Percentiles rank a stretch among this genome's conserved stretches.
Conservation (phyloP, 2,888 invertebrate species). For the Schizaphis graminum region DNA sequence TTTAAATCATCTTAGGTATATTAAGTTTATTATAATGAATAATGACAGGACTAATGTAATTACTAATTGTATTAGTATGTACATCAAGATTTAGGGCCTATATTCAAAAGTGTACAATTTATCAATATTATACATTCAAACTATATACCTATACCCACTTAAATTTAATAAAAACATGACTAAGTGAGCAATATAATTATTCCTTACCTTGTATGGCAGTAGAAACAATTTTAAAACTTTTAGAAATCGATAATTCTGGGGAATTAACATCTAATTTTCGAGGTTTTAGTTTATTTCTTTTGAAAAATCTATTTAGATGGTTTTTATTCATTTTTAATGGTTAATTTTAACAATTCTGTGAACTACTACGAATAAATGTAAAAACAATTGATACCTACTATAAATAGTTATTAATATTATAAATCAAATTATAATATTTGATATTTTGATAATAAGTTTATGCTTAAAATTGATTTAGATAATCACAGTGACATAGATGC, state of each 20-base stretch:
- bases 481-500: constrained; percentile 22
- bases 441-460: neutral
- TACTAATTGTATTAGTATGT: neutral
- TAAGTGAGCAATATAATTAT: neutral
- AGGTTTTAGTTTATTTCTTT: constrained; percentile 48
- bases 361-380: neutral
- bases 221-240: neutral
- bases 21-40: neutral
- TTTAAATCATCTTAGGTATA: neutral
- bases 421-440: neutral
- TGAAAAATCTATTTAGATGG: constrained; percentile 33
- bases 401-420: neutral
- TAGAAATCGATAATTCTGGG: neutral
- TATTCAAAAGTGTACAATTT: neutral
- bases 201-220: neutral
- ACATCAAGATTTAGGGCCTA: neutral
- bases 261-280: constrained; percentile 17
- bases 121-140: neutral
- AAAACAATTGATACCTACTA: neutral
- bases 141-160: neutral
- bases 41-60: neutral
- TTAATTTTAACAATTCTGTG: neutral
- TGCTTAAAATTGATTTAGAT: constrained; percentile 13
- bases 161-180: neutral
- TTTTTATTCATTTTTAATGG: constrained; percentile 29